These are phyloP conservation scores for Clivina fossor DNA, from an alignment of 2,888 invertebrate species.

Conservation along the genomic window DNA sequence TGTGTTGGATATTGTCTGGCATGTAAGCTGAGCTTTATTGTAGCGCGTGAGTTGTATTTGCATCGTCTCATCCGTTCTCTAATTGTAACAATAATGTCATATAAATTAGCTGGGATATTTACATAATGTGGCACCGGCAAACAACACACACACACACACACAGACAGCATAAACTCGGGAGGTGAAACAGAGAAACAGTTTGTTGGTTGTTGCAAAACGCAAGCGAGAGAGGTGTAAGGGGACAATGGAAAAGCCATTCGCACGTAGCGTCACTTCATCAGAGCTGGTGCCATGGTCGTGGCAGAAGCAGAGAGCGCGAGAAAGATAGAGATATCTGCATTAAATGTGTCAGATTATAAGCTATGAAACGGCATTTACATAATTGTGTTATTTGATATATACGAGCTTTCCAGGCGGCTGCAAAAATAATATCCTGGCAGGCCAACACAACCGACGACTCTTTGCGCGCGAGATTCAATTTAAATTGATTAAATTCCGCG, in stretches of 20 bases:
- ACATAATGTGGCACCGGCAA: slow-evolving; percentile 14
- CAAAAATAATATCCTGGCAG: slow-evolving; percentile 38
- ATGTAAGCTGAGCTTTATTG: slow-evolving; percentile 13
- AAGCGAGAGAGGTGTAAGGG: no score
- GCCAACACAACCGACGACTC: slow-evolving; percentile 17
- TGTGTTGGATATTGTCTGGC: no score
- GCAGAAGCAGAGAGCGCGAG: no score
- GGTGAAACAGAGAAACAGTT: not conserved
- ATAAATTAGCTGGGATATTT: slow-evolving; percentile 24
- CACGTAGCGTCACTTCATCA: slow-evolving; percentile 45
- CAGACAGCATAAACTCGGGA: not conserved
- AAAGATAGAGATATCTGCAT: slow-evolving; percentile 47
- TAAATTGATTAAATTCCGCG: slow-evolving; percentile 34
- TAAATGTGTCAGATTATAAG: slow-evolving; percentile 50
- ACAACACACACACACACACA: not conserved
- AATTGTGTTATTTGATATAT: slow-evolving; percentile 43
- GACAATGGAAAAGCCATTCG: slow-evolving; percentile 39
- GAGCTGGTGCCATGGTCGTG: slow-evolving; percentile 37
- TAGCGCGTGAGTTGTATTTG: not conserved
- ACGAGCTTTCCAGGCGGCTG: slow-evolving; percentile 39
- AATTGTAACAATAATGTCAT: slow-evolving; percentile 30
- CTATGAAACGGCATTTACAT: slow-evolving; percentile 48
- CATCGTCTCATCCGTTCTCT: slow-evolving; percentile 14
- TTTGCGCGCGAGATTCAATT: slow-evolving; percentile 37
- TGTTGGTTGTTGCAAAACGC: no score